These are phyloP conservation scores for Labroides dimidiatus DNA, from an alignment of 2,797 vertebrate species.

Conservation along the genomic window DNA sequence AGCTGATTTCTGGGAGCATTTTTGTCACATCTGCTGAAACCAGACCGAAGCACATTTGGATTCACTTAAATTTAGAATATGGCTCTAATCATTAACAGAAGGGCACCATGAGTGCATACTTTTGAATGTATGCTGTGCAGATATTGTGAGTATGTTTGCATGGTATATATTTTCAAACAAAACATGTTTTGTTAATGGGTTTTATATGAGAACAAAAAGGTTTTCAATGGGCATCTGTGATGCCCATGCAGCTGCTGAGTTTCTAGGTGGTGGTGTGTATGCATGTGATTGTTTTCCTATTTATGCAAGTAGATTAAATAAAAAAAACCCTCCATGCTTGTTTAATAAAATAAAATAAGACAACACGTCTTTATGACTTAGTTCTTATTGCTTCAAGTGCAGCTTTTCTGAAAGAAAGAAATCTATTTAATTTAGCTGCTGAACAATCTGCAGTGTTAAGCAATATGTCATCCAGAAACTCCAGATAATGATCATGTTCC, in stretches of 20 bases:
- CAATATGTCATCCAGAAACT: not conserved
- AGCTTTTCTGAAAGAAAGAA: not conserved
- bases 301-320: conserved; percentile 44
- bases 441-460: not conserved
- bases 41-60: conserved; percentile 27
- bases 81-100: conserved; percentile 14
- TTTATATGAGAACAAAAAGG: conserved; percentile 17
- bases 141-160: not conserved
- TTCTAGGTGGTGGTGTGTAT: not conserved
- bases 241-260: not conserved
- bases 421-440: not conserved
- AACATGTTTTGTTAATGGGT: not conserved
- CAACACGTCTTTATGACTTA: not conserved
- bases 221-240: conserved; percentile 24
- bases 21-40: conserved; percentile 39
- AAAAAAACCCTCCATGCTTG: conserved; percentile 32
- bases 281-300: conserved; percentile 21
- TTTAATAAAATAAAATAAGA: conserved; percentile 5
- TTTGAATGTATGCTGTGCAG: not conserved
- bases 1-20: conserved; percentile 28
- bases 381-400: not conserved
- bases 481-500: conserved; percentile 7
- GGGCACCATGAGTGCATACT: not conserved
- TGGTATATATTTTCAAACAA: not conserved
- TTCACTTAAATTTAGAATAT: conserved; percentile 2